phyloP scores from a whole-genome alignment of 1,140 invertebrate species.

The Ooceraea biroi region DNA sequence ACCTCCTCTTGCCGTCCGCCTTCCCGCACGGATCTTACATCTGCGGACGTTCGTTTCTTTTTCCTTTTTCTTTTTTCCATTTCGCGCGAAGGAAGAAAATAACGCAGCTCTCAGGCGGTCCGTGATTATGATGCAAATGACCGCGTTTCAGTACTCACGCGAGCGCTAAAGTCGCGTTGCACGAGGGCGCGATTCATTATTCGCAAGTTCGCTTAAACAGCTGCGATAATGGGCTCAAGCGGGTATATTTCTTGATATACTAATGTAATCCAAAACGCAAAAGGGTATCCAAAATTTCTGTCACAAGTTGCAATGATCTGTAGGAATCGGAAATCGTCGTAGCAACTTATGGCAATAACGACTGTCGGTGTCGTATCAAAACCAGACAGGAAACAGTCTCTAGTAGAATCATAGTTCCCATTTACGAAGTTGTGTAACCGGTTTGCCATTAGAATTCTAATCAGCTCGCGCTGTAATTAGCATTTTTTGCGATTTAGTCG shows the following conservation, averaged over 20 bases:
- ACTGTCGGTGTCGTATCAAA: slow-evolving; percentile 29
- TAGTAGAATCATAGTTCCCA: slow-evolving; percentile 2
- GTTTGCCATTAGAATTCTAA: slow-evolving; percentile 40
- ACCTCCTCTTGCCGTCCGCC: not conserved
- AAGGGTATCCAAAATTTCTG: slow-evolving; percentile 9
- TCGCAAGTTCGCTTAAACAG: slow-evolving; percentile 23
- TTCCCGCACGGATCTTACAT: slow-evolving; percentile 30
- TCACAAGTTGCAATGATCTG: slow-evolving; percentile 17
- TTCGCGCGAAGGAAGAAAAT: slow-evolving; percentile 39
- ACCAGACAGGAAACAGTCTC: slow-evolving; percentile 35
- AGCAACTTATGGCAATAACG: not conserved
- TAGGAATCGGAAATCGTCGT: not conserved
- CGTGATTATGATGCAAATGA: slow-evolving; percentile 60
- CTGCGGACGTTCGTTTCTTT: slow-evolving; percentile 40
- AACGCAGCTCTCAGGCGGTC: slow-evolving; percentile 34
- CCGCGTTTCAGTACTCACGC: slow-evolving; percentile 58
- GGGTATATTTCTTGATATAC: not conserved
- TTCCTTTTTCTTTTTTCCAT: slow-evolving; percentile 56
- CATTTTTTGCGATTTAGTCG: not conserved
- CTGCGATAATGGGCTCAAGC: slow-evolving; percentile 33
- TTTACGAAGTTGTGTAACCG: slow-evolving; percentile 28
- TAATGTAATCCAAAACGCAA: not conserved
- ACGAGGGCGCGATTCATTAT: slow-evolving; percentile 37
- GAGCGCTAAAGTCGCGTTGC: slow-evolving; percentile 45
- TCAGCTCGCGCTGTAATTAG: slow-evolving; percentile 33